Conservation (phyloP, 2,113 vertebrate genomes). For the Prinia subflava region DNA sequence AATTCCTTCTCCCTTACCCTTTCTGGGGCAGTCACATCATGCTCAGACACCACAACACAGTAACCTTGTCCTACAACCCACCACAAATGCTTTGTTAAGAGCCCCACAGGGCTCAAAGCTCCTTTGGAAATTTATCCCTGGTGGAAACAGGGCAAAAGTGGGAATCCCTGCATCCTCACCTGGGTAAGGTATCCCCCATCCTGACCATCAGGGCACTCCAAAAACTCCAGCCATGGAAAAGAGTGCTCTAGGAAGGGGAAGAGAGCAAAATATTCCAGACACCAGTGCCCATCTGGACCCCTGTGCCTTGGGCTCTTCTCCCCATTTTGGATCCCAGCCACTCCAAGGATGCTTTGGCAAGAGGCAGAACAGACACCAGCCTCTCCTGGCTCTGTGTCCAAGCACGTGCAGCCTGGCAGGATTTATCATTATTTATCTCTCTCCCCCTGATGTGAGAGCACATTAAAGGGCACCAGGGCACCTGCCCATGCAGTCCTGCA, state of each 20-base stretch:
- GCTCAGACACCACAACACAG: not conserved
- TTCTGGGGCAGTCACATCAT: not conserved
- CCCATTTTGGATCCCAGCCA: fast-evolving
- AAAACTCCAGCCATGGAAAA: not conserved
- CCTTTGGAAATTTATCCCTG: not conserved
- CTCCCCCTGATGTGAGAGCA: not conserved
- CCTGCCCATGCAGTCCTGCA: not conserved
- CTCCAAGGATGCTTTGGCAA: not conserved
- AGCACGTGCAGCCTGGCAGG: not conserved
- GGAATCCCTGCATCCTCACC: not conserved
- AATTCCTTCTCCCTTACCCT: not conserved
- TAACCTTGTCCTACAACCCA: not conserved
- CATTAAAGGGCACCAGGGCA: not conserved
- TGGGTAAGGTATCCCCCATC: not conserved
- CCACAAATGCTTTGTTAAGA: not conserved
- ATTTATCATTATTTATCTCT: not conserved
- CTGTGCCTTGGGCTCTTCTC: not conserved
- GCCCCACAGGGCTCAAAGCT: not conserved
- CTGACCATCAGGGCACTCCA: not conserved
- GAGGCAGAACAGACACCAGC: not conserved
- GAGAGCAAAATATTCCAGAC: not conserved
- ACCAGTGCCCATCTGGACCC: not conserved
- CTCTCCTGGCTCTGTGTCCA: not conserved
- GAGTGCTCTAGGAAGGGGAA: not conserved
- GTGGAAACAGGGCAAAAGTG: not conserved